phyloP scores from a whole-genome alignment of 2,113 vertebrate species.

The Danionella cerebrum region DNA sequence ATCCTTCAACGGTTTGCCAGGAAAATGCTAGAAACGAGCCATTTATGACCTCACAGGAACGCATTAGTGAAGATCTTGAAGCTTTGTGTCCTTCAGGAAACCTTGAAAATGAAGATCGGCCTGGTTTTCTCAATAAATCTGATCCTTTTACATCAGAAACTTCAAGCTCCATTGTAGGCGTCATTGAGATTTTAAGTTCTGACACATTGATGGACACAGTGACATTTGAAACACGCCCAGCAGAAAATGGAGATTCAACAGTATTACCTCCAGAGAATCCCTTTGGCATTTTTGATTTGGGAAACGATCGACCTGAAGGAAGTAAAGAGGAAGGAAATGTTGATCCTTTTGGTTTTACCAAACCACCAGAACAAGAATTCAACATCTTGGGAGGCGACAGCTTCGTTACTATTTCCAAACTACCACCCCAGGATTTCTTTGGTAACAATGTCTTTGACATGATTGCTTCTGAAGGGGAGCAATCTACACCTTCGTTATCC shows the following conservation, averaged over 20 bases:
- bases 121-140: background rate
- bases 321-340: background rate
- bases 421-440: background rate
- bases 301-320: background rate
- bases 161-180: background rate
- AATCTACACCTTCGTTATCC: background rate
- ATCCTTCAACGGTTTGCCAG: background rate
- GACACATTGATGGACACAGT: background rate
- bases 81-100: too few species aligned
- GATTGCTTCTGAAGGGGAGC: background rate
- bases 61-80: background rate
- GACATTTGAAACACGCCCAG: background rate
- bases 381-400: slow-evolving; percentile 5
- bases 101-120: background rate
- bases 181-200: background rate
- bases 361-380: background rate
- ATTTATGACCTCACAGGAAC: background rate
- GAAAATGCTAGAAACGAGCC: background rate
- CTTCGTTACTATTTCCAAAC: slow-evolving; percentile 5
- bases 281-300: background rate
- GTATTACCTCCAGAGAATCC: background rate
- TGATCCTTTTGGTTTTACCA: slow-evolving; percentile 17
- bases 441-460: slow-evolving; percentile 4
- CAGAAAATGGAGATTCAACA: background rate
- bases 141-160: slow-evolving; percentile 4